Percentiles rank a stretch among this genome's conserved stretches.
Evolutionary conservation across 1,140 invertebrate species (phyloP).

Genomic region (Pristionchus pacificus): DNA sequence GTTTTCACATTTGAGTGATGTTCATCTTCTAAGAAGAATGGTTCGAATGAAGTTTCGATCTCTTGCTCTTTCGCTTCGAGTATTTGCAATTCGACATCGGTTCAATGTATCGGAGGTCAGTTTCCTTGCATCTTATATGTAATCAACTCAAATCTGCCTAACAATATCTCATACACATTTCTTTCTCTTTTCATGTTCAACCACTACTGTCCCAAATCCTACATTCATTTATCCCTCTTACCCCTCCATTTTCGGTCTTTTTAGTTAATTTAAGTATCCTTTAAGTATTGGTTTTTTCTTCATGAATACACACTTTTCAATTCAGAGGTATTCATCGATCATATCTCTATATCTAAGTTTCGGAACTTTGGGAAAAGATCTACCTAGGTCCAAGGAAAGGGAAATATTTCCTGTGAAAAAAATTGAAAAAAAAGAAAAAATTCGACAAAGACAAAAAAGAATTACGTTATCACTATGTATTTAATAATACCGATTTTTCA

Average conservation of each 20-base stretch:
- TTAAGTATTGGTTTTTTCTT: too few relatives aligned
- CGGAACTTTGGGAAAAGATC: too few relatives aligned
- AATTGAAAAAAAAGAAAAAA: too few relatives aligned
- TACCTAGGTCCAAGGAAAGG: too few relatives aligned
- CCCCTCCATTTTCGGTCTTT: conserved; percentile 13
- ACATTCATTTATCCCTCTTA: conserved; percentile 5
- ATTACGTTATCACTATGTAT: too few relatives aligned
- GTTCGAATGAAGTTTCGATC: conserved; percentile 36
- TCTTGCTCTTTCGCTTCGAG: conserved; percentile 32
- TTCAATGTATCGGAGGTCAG: conserved; percentile 14
- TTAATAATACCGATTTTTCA: too few relatives aligned
- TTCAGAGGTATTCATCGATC: too few relatives aligned
- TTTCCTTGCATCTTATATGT: conserved; percentile 20
- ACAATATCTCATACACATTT: neutral
- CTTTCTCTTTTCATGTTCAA: conserved; percentile 10
- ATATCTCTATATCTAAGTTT: too few relatives aligned
- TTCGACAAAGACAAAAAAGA: too few relatives aligned
- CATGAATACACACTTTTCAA: too few relatives aligned
- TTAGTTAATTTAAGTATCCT: too few relatives aligned
- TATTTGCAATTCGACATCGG: conserved; percentile 24
- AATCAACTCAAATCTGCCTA: conserved; percentile 3
- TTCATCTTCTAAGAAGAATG: neutral
- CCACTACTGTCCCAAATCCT: neutral
- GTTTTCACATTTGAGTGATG: conserved; percentile 7
- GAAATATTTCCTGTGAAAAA: too few relatives aligned